Evolutionary conservation across 2,888 invertebrate species (phyloP).

Genomic region (Koerneria pararmatus): DNA sequence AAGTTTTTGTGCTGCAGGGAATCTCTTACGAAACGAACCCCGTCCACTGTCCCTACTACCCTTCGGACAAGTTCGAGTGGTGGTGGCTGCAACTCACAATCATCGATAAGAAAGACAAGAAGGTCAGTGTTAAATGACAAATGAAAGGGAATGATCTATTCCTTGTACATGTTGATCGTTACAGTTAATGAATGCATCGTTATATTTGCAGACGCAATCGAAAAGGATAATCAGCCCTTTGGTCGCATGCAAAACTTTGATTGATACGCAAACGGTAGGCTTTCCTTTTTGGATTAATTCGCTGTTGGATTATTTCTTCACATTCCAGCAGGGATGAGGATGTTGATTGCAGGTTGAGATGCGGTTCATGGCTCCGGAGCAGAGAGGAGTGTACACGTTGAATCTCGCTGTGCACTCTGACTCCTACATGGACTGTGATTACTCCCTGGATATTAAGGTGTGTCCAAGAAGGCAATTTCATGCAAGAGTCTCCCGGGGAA

Average conservation of each 20-base stretch:
- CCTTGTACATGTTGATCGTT: too few species aligned
- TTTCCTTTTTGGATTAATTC: neutral
- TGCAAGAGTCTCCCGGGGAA: neutral
- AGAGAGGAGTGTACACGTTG: slow-evolving; percentile 77
- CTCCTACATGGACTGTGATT: slow-evolving; percentile 94
- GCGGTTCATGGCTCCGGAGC: slow-evolving; percentile 90
- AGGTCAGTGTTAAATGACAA: too few species aligned
- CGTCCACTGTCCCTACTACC: slow-evolving; percentile 95
- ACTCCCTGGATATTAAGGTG: slow-evolving; percentile 84
- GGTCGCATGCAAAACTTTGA: slow-evolving; percentile 85
- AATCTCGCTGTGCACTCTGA: slow-evolving; percentile 87
- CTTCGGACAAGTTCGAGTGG: slow-evolving; percentile 91
- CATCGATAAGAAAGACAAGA: slow-evolving; percentile 72
- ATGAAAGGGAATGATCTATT: too few species aligned
- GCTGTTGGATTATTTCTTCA: too few species aligned
- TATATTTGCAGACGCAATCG: too few species aligned
- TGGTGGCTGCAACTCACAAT: slow-evolving; percentile 91
- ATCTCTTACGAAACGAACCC: slow-evolving; percentile 87
- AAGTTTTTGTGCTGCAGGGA: too few species aligned
- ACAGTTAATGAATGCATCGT: too few species aligned
- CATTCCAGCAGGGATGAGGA: too few species aligned
- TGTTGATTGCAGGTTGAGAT: slow-evolving; percentile 73
- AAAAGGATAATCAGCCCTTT: slow-evolving; percentile 86
- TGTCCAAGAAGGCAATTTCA: slow-evolving; percentile 29
- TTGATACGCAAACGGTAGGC: slow-evolving; percentile 69